Conservation (phyloP, 2,888 invertebrate genomes). For the Deilephila elpenor region DNA sequence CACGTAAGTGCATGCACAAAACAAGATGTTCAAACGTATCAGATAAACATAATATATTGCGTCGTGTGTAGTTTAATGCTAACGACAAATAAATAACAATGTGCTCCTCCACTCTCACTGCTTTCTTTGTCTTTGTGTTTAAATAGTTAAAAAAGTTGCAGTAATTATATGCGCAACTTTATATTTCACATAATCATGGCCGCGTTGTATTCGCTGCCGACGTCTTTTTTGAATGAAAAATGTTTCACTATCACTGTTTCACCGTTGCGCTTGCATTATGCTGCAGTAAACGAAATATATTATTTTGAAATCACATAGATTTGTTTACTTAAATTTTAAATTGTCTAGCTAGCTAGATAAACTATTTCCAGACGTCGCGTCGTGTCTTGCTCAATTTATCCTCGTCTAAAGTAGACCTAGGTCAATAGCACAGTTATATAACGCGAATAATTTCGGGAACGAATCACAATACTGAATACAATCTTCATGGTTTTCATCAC, state of each 20-base stretch:
- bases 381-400: background rate
- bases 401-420: constrained; percentile 10
- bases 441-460: constrained; percentile 31
- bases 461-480: constrained; percentile 37
- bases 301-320: too few relatives aligned
- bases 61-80: background rate
- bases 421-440: constrained; percentile 27
- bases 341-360: too few relatives aligned
- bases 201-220: background rate
- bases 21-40: background rate
- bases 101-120: constrained; percentile 32
- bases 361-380: background rate
- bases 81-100: constrained; percentile 27
- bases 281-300: too few relatives aligned
- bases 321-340: too few relatives aligned
- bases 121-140: constrained; percentile 27
- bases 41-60: constrained; percentile 3
- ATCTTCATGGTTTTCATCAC: constrained; percentile 53
- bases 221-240: background rate
- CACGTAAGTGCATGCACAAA: background rate
- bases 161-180: constrained; percentile 1
- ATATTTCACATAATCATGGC: constrained; percentile 20
- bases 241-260: background rate
- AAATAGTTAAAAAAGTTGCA: background rate
- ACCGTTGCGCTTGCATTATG: too few relatives aligned